Conservation (phyloP, 2,888 invertebrate genomes). For the Parelbella ahira region DNA sequence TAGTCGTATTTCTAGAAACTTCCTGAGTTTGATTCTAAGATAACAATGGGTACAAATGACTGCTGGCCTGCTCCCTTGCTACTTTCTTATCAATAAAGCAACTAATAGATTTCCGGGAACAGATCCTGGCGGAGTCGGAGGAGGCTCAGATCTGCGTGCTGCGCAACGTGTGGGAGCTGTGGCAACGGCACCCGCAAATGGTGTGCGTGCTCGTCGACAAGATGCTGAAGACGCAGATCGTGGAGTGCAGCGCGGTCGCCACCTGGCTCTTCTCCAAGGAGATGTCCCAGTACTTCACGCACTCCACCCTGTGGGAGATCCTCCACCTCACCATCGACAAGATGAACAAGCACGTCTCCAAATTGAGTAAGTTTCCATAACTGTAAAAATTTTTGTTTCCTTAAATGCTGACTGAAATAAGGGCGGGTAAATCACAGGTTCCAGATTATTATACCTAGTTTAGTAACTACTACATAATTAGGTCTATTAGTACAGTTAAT, state of each 20-base stretch:
- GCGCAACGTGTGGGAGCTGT: slow-evolving; percentile 95
- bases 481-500: too few species aligned
- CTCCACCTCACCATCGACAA: slow-evolving; percentile 97
- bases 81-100: too few species aligned
- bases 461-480: too few species aligned
- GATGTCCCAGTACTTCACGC: slow-evolving; percentile 95
- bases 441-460: too few species aligned
- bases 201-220: slow-evolving; percentile 97
- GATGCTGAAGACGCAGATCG: slow-evolving; percentile 97
- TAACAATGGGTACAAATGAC: too few species aligned
- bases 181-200: slow-evolving; percentile 98
- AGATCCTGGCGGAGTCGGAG: slow-evolving; percentile 95
- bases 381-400: too few species aligned
- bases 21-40: too few species aligned
- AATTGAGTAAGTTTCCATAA: slow-evolving; percentile 82
- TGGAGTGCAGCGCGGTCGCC: slow-evolving; percentile 97
- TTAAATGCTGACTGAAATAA: too few species aligned
- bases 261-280: slow-evolving; percentile 98
- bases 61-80: too few species aligned
- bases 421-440: too few species aligned
- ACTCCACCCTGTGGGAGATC: slow-evolving; percentile 97
- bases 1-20: too few species aligned
- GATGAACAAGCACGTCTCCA: slow-evolving; percentile 97
- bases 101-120: too few species aligned
- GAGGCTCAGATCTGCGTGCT: slow-evolving; percentile 97